Evolutionary conservation across 2,797 vertebrate species (phyloP).

Genomic region (Schizothorax lantsangensis): DNA sequence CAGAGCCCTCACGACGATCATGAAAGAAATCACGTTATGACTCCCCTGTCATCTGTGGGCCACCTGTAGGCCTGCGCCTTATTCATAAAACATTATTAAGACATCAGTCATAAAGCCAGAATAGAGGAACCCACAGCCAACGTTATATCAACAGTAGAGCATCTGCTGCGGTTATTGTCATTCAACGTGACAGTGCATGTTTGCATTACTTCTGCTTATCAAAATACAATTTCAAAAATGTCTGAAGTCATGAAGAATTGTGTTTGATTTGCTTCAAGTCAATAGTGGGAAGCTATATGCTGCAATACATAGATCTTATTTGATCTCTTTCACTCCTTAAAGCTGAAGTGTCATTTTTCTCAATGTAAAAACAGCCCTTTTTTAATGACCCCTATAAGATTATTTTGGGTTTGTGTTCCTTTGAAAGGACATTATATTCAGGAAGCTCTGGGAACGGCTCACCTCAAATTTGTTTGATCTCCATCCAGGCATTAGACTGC

Average conservation of each 20-base stretch:
- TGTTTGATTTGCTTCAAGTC: constrained; percentile 24
- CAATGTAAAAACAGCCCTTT: not conserved
- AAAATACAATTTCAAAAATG: constrained; percentile 13
- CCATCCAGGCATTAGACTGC: constrained; percentile 29
- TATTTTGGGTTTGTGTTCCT: constrained; percentile 6
- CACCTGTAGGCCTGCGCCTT: constrained; percentile 23
- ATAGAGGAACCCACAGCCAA: constrained; percentile 27
- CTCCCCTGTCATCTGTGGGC: constrained; percentile 20
- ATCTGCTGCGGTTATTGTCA: not conserved
- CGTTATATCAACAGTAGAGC: not conserved
- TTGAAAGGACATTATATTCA: not conserved
- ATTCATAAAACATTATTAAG: constrained; percentile 48
- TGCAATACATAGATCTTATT: not conserved
- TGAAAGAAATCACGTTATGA: constrained; percentile 29
- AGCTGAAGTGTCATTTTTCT: not conserved
- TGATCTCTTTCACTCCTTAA: not conserved
- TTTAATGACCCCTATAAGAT: not conserved
- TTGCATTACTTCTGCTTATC: constrained; percentile 10
- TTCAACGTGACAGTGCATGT: constrained; percentile 2
- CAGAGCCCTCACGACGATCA: not conserved
- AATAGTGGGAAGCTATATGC: not conserved
- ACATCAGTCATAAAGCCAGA: constrained; percentile 29
- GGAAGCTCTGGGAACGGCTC: constrained; percentile 21
- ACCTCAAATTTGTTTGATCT: constrained; percentile 18
- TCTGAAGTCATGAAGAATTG: not conserved